Conservation (phyloP, 1,140 invertebrate genomes). For the Tetraneura akinire region DNA sequence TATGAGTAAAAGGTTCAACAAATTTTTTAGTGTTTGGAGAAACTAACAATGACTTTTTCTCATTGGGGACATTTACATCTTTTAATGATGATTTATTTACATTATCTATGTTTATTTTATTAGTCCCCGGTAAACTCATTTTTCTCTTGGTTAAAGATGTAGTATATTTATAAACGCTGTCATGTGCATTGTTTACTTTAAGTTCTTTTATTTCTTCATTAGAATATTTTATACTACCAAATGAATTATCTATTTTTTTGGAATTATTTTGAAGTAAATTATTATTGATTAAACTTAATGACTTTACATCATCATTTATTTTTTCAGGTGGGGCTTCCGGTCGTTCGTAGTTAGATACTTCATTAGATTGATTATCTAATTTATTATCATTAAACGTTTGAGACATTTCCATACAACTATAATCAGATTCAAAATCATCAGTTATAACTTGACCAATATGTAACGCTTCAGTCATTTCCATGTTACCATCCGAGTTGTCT, state of each 20-base stretch:
- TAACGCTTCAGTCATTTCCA: conserved; percentile 42
- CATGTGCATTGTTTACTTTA: background rate
- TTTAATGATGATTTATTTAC: conserved; percentile 23
- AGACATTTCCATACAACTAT: background rate
- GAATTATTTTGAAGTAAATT: too few species aligned
- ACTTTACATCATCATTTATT: too few species aligned
- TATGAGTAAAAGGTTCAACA: conserved; percentile 6
- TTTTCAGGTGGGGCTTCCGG: too few species aligned
- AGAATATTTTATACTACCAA: background rate
- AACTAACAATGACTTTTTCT: conserved; percentile 33
- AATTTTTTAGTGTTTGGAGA: conserved; percentile 25
- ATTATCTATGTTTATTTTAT: conserved; percentile 47
- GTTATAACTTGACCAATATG: background rate
- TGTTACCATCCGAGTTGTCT: conserved; percentile 23
- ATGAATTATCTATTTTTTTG: background rate
- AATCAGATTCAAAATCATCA: background rate
- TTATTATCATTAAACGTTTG: background rate
- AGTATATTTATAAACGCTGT: too few species aligned
- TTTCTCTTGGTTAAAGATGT: background rate
- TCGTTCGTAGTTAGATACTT: too few species aligned
- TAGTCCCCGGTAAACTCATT: conserved; percentile 36
- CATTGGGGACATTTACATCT: conserved; percentile 24
- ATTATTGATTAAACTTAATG: too few species aligned
- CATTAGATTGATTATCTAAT: background rate
- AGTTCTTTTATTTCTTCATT: background rate